phyloP scores from a whole-genome alignment of 1,140 invertebrate species.

The Sinonovacula constricta region DNA sequence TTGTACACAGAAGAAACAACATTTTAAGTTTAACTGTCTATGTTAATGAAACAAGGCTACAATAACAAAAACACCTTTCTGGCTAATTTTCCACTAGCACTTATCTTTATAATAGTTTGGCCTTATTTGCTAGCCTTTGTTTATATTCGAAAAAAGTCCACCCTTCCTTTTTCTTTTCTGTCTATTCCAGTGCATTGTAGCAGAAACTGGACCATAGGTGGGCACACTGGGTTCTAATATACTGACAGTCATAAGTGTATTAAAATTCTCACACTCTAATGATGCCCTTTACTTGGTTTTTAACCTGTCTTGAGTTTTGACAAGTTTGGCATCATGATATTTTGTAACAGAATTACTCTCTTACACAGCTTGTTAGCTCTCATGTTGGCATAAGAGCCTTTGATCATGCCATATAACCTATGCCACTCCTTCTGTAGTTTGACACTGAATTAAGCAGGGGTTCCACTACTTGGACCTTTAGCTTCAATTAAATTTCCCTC shows the following conservation, averaged over 20 bases:
- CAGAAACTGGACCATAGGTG: background rate
- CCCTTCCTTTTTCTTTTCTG: constrained; percentile 1
- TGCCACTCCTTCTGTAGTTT: background rate
- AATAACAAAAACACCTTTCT: too few relatives aligned
- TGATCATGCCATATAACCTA: background rate
- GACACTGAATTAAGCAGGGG: too few relatives aligned
- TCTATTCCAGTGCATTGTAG: background rate
- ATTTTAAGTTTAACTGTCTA: too few relatives aligned
- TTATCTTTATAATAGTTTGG: too few relatives aligned
- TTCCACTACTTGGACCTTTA: background rate
- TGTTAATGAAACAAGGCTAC: too few relatives aligned
- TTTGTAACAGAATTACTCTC: constrained; percentile 5
- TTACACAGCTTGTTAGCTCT: background rate
- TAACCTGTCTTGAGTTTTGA: constrained; percentile 34
- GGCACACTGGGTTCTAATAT: background rate
- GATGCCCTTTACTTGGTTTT: constrained; percentile 29
- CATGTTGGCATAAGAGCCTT: background rate
- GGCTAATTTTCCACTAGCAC: too few relatives aligned
- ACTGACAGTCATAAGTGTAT: background rate
- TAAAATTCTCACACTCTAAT: background rate
- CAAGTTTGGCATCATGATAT: background rate
- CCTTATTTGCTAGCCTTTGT: background rate
- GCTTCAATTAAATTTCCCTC: background rate
- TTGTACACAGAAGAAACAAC: too few relatives aligned
- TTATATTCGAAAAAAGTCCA: background rate